Evolutionary conservation across 2,888 invertebrate genomes (phyloP), one percentile per base, ranked within the genome.

Genomic region (Cephalotes varians): DNA sequence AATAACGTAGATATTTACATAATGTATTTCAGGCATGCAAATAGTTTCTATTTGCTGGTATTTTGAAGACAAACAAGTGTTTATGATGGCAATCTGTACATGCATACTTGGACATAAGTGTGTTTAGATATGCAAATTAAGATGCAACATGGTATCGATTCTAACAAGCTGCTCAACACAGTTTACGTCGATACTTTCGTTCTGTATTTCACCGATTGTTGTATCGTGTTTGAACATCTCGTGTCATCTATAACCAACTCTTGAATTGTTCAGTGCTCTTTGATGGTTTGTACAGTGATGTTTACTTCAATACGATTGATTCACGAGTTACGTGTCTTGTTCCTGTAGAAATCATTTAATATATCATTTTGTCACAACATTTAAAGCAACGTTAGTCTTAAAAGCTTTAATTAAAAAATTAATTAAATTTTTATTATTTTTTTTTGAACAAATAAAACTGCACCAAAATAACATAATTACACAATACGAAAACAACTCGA

Each of bases 111-210:
- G 2, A 3, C 3, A 34, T 34, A 18, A 28, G 51, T 40, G 72
- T n/a, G 40, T 44, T 60, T 73, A 74, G 47, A 49, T 74, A 34
- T 34, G 62, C 73, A 34, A 62, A 34, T 65, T 65, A n/a, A 76
- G 65, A 51, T 65, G 49, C 65, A 64, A 44, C 77, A 44, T 18
- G 34, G 6, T 44, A 77, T 69, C 18, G 69, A 69, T 69, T 77
- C 31, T 56, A 69, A 77, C 77, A 69, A 31, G 56, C 10, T 77
- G 44, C 44, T 74, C 49, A 25, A 74, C 65, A 37, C 64, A 49
- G 44, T 64, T 31, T 73, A 47, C 31, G 28, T 65, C 10, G 37
- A 31, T 54, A 21, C 37, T 73, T 31, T 25, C 25, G 62, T 37
- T 74, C 25, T 25, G 21, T 62, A 34, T 74, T 62, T 21, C 31